Percentiles rank a stretch among this genome's conserved stretches.
Evolutionary conservation across 2,113 vertebrate species (phyloP).

Genomic region (Microtus richardsoni): DNA sequence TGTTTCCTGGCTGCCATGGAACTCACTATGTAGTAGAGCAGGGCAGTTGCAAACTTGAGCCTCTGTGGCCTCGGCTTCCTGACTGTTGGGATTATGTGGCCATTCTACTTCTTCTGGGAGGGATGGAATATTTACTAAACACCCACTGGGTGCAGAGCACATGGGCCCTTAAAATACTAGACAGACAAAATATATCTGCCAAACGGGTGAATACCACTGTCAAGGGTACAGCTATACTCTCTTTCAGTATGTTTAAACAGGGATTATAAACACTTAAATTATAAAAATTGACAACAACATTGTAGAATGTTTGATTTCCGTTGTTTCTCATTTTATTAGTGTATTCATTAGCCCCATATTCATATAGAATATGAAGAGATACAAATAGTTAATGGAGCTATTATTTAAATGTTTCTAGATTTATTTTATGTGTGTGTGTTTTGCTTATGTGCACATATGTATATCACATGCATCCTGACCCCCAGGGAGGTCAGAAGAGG

Average conservation of each 20-base stretch:
- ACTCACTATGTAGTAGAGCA: not conserved
- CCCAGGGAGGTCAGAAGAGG: not conserved
- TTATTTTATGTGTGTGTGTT: not conserved
- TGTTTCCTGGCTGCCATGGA: not conserved
- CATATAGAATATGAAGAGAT: not conserved
- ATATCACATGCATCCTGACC: not conserved
- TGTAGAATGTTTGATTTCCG: not conserved
- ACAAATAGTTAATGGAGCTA: not conserved
- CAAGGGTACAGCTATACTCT: constrained; percentile 1
- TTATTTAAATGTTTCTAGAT: not conserved
- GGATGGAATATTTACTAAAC: not conserved
- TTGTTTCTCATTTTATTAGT: not conserved
- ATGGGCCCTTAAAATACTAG: not conserved
- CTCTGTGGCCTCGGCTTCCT: not conserved
- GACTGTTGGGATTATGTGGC: too few species aligned
- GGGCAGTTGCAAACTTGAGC: not conserved
- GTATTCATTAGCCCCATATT: not conserved
- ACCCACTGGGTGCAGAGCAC: not conserved
- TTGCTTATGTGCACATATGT: not conserved
- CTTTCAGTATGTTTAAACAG: not conserved
- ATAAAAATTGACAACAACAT: not conserved
- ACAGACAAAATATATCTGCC: constrained; percentile 1
- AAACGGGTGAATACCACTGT: not conserved
- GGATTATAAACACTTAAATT: not conserved
- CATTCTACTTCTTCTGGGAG: not conserved